These are phyloP conservation scores for Lithobates sylvaticus DNA, from an alignment of 2,797 vertebrate genomes.

Conservation along the genomic window DNA sequence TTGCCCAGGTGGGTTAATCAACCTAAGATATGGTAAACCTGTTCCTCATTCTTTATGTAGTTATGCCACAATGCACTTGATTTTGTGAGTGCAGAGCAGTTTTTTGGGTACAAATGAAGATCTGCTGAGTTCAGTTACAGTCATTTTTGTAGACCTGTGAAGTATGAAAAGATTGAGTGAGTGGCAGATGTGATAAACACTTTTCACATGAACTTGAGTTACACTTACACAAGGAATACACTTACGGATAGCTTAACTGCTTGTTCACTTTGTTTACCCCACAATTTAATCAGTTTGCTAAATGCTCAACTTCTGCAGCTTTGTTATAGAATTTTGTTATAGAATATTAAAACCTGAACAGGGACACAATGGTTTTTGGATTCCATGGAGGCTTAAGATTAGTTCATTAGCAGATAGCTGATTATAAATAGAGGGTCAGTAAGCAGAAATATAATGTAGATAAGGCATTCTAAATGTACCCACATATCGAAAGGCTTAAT, in stretches of 20 bases:
- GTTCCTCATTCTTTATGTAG: no score
- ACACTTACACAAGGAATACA: background rate
- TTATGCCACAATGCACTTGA: no score
- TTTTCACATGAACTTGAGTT: no score
- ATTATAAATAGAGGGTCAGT: conserved; percentile 20
- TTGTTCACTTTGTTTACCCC: background rate
- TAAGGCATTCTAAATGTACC: conserved; percentile 53
- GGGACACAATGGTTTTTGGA: background rate
- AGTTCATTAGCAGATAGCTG: conserved; percentile 47
- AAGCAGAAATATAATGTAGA: conserved; percentile 46
- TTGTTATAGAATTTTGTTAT: conserved; percentile 32
- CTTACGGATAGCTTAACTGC: background rate
- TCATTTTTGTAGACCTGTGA: no score
- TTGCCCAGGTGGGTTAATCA: no score
- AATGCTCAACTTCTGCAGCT: background rate
- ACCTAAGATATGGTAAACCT: no score
- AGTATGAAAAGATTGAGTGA: no score
- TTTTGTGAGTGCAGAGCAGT: no score
- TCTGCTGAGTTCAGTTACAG: no score
- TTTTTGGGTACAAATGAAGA: no score
- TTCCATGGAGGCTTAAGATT: conserved; percentile 1
- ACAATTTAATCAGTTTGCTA: conserved; percentile 13
- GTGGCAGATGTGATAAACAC: no score
- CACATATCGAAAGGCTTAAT: conserved; percentile 42
- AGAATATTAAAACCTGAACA: conserved; percentile 9